Evolutionary conservation across 2,113 vertebrate species (phyloP).

Genomic region (Platycercus adscitus): DNA sequence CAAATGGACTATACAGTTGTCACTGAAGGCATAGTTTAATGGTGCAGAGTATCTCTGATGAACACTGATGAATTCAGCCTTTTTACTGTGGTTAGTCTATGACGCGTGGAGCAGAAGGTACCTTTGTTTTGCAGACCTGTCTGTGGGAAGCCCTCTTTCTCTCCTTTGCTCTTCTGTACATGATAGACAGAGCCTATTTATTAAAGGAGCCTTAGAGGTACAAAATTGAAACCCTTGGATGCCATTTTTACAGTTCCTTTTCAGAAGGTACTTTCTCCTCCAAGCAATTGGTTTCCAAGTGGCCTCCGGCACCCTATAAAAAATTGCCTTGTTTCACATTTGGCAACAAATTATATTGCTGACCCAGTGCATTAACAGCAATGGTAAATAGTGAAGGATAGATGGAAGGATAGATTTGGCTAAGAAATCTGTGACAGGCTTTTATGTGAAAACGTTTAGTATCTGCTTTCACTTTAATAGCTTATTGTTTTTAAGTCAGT

Average conservation of each 20-base stretch:
- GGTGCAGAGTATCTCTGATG: background rate
- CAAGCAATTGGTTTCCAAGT: background rate
- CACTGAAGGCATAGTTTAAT: constrained; percentile 10
- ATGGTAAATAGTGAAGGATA: background rate
- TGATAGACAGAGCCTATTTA: background rate
- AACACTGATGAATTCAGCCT: background rate
- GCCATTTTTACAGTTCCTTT: background rate
- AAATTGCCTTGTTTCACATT: background rate
- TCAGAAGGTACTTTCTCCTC: background rate
- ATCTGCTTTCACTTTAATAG: background rate
- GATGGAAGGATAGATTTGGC: constrained; percentile 10
- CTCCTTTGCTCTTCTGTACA: background rate
- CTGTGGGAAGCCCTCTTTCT: background rate
- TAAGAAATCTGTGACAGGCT: constrained; percentile 31
- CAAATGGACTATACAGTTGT: constrained; percentile 38
- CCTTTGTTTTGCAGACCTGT: background rate
- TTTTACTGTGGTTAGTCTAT: constrained; percentile 17
- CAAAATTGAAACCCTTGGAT: background rate
- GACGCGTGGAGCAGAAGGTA: background rate
- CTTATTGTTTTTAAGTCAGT: constrained; percentile 28
- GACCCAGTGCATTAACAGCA: background rate
- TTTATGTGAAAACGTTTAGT: constrained; percentile 54
- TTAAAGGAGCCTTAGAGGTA: background rate
- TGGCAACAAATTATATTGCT: background rate
- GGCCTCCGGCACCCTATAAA: background rate